Evolutionary conservation across 2,888 invertebrate genomes (phyloP), one percentile per base, ranked within the genome.

Genomic region (Bhutanitis thaidina): DNA sequence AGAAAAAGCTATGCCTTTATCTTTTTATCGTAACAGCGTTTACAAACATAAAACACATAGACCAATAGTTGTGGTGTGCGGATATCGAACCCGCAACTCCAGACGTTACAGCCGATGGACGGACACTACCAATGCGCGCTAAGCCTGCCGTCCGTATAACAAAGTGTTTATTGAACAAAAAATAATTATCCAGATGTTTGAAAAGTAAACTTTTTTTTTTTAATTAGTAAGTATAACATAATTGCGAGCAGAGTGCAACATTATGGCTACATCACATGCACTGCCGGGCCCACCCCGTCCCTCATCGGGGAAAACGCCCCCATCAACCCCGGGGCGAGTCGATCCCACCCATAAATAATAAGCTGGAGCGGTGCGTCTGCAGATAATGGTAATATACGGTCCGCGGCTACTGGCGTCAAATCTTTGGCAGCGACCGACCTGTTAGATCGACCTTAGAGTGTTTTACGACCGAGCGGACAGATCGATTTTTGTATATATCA

Each of bases 341-440:
- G 78, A 80, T 82, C 78, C 82, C 78, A 64, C 80, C 83, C 88
- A 90, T 90, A 90, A 90, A 90, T 90, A 90, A 90, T 90, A 90
- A 89, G 88, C 80, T 84, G 79, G 80, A 86, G 80, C 80, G 74
- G 82, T 77, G 75, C 80, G 86, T 86, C 88, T 86, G 82, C 76
- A 87, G 90, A 90, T 90, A 90, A 88, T 90, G 83, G 88, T 89
- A 87, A 89, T 88, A 87, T 89, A 90, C 85, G 83, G 76, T 71
- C 74, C 71, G 71, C 75, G 73, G 80, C 80, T 77, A 77, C 71
- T 74, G 77, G 69, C 80, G 83, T 86, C 86, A 86, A 79, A 81
- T 78, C 82, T 80, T 81, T 84, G 83, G 81, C 81, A 82, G 72
- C 64, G 69, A 64, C 13, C 37, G 53, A 36, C 64, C 65, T 72